A percentile compares a stretch with the other conserved stretches of the same genome.
These are phyloP conservation scores for Pollicipes pollicipes DNA, from an alignment of 1,140 invertebrate species.

Conservation along the genomic window DNA sequence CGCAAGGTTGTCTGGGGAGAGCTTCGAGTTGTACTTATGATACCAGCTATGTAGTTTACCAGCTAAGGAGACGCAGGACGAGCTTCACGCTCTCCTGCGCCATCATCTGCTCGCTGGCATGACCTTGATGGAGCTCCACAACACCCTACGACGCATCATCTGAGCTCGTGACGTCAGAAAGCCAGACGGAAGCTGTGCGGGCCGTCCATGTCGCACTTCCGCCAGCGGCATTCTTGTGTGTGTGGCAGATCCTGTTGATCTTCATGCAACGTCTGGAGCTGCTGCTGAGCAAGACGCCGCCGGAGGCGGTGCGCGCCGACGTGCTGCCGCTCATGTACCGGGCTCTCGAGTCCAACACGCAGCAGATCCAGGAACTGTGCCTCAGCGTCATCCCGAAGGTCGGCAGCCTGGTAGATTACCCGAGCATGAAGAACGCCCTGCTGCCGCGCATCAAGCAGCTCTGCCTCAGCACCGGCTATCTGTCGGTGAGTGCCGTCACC, in stretches of 20 bases:
- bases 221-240: too few species aligned
- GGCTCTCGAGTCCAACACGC: conserved; percentile 73
- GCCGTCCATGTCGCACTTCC: too few species aligned
- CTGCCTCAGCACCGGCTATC: conserved; percentile 55
- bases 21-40: too few species aligned
- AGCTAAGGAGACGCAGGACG: too few species aligned
- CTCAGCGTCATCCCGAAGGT: conserved; percentile 77
- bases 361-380: conserved; percentile 77
- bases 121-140: too few species aligned
- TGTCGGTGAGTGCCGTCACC: conserved; percentile 43
- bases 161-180: too few species aligned
- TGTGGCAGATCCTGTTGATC: conserved; percentile 65
- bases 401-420: conserved; percentile 71
- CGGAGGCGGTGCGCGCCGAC: conserved; percentile 70
- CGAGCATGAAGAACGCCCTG: conserved; percentile 85
- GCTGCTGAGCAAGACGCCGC: conserved; percentile 70
- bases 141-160: too few species aligned
- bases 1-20: too few species aligned
- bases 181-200: too few species aligned
- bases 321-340: conserved; percentile 81
- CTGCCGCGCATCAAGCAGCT: conserved; percentile 82
- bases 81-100: too few species aligned
- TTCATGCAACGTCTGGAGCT: conserved; percentile 92
- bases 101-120: too few species aligned
- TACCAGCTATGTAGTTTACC: too few species aligned